Percentiles rank a stretch among this genome's conserved stretches.
Evolutionary conservation across 2,797 vertebrate genomes (phyloP).

Genomic region (Champsocephalus gunnari): DNA sequence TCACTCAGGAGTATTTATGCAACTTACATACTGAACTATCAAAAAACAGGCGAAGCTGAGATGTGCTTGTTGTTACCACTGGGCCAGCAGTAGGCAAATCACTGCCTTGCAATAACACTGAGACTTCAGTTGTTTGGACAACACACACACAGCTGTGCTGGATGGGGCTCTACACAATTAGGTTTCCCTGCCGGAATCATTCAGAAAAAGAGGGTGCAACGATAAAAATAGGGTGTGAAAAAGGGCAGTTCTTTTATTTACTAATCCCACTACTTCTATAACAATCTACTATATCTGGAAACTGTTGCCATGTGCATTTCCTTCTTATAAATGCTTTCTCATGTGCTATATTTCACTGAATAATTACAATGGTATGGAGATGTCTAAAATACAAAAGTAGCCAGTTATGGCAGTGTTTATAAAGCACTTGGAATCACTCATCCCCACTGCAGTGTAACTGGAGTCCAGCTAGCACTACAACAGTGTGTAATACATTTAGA

Average conservation of each 20-base stretch:
- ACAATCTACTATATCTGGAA: slow-evolving; percentile 23
- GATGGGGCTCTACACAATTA: slow-evolving; percentile 60
- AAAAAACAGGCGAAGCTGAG: slow-evolving; percentile 41
- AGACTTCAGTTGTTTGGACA: slow-evolving; percentile 55
- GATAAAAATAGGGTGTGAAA: slow-evolving; percentile 54
- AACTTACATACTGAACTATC: slow-evolving; percentile 52
- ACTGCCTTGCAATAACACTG: slow-evolving; percentile 49
- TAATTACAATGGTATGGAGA: slow-evolving; percentile 20
- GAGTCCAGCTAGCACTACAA: not conserved
- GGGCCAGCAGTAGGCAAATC: slow-evolving; percentile 65
- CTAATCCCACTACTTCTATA: slow-evolving; percentile 47
- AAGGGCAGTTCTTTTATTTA: slow-evolving; percentile 68
- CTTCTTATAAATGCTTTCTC: slow-evolving; percentile 20
- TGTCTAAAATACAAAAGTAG: slow-evolving; percentile 10
- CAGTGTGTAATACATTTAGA: not conserved
- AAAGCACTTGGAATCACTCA: not conserved
- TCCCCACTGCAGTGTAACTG: not conserved
- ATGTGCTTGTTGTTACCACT: slow-evolving; percentile 56
- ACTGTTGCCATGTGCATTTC: slow-evolving; percentile 24
- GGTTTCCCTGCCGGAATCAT: slow-evolving; percentile 52
- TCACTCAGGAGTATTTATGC: slow-evolving; percentile 46
- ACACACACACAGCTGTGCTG: slow-evolving; percentile 71
- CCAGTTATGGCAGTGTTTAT: not conserved
- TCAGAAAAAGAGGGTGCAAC: slow-evolving; percentile 39
- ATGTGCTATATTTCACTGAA: slow-evolving; percentile 19